Base-by-base conservation (phyloP, 2,113 vertebrate genomes). In the Numenius arquata region DNA sequence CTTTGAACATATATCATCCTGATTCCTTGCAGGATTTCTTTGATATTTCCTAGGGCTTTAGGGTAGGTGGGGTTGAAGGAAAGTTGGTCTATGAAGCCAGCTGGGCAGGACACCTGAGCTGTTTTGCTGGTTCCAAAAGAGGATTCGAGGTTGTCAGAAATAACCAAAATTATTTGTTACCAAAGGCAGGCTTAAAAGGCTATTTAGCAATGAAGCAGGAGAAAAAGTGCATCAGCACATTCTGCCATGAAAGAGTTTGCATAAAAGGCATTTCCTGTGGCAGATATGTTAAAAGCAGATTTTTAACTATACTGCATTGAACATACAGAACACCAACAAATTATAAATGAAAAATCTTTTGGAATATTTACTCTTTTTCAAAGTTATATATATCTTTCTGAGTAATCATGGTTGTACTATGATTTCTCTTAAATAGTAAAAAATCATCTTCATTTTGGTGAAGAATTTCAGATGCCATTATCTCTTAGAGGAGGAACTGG, bases 281-380 rank as follows among this genome's bases (percentile, higher is more conserved):
- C 53, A 96, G 26, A 5, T 30, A 40, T 53, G 81, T 76, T 95
- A 80, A 84, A 75, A 96, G n/a, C 20, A 93, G 58, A 68, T 91
- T 71, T 78, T 26, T 71, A 82, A 53, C 36, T 65, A 67, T 83
- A 36, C 30, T 86, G 10, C 27, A 53, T 10, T 78, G 13, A 66
- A 66, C 29, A 43, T 30, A 45, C 17, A 83, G 40, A 94, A 65
- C 6, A 73, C 2, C 36, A 76, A 82, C 12, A 50, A 53, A 70
- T 61, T 34, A 45, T 29, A 47, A 84, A 29, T 38, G 0, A 55
- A 59, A 91, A 91, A 84, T 67, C 62, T 88, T 73, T 91, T 97
- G 76, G 79, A 95, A 92, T 75, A 53, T 53, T 91, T 96, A 79
- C 71, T 95, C 17, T 61, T 96, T 97, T 94, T 70, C 66, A 62